A percentile compares a stretch with the other conserved stretches of the same genome.
Conservation (phyloP, 1,140 invertebrate genomes). For the Sinella curviseta region DNA sequence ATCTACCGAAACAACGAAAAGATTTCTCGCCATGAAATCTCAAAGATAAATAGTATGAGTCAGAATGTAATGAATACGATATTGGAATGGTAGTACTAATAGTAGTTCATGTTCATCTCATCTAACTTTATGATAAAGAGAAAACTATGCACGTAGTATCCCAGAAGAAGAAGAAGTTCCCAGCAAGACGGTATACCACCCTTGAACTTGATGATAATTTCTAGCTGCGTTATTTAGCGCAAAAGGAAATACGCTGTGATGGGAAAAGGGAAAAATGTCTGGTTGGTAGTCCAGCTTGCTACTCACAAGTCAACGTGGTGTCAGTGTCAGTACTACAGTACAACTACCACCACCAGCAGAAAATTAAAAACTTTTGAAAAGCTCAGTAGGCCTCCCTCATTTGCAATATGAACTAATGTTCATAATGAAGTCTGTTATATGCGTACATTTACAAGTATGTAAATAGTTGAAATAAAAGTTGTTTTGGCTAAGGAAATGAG, state of each 20-base stretch:
- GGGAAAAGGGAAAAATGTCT: neutral
- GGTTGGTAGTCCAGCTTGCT: neutral
- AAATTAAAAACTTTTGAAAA: neutral
- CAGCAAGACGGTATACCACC: neutral
- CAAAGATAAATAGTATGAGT: too few species aligned
- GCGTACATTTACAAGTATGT: too few species aligned
- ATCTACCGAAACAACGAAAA: neutral
- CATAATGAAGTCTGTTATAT: too few species aligned
- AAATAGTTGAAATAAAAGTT: too few species aligned
- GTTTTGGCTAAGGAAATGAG: too few species aligned
- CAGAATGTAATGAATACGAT: neutral
- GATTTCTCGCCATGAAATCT: neutral
- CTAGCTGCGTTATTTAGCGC: neutral
- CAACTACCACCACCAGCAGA: too few species aligned
- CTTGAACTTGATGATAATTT: conserved; percentile 12
- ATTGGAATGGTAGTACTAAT: neutral
- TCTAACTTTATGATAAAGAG: neutral
- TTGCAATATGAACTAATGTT: too few species aligned
- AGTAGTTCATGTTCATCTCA: neutral
- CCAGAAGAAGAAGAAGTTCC: neutral
- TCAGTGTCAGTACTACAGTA: too few species aligned
- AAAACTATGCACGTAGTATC: neutral
- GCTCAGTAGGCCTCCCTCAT: too few species aligned
- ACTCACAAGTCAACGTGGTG: neutral
- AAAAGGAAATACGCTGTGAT: too few species aligned